Base-by-base conservation (phyloP, 1,140 invertebrate genomes). In the Magallana ariakensis region DNA sequence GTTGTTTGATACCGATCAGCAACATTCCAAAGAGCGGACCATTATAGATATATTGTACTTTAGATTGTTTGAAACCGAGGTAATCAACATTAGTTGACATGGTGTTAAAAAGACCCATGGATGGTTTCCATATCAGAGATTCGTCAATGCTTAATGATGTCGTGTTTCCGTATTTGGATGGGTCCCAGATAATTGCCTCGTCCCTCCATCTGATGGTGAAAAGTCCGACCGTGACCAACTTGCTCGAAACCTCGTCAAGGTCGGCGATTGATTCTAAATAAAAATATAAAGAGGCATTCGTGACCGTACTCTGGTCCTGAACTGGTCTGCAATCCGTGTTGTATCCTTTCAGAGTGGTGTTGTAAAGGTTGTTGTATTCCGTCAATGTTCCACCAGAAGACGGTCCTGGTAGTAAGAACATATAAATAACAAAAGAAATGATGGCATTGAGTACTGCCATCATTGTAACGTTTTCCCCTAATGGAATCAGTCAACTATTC, bases 121-220 rank as follows among this genome's bases (percentile, higher is more conserved):
- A 62, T 46, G 89, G 89, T 9, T 84, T 88, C 89, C 89, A 90
- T 8, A 90, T 85, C 15, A 62, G 66, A 26, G 81, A 60, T 19
- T 80, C 80, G 10, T 85, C 87, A n/a, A 90, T 62, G 1, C 85
- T 66, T n/a, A 90, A 11, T n/a, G 57, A 57, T 8, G 13, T 26
- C 2, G 82, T 60, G 1, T 16, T 6, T 54, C 57, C 57, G 83
- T 58, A 85, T 70, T 1, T 6, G 46, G 13, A 46, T 16, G 53
- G 85, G 62, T 54, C 55, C 75, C 15, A 87, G 56, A 8, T 86
- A 62, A 66, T 85, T 11, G n/a, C n/a, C 53, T 75, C 53, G 62
- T 90, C 89, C 19, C 22, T 10, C 89, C 89, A 90, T 15, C 62
- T n/a, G 13, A 88, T 86, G n/a, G 84, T 57, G 15, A 90, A 66